Conservation (phyloP, 2,113 vertebrate species). For the Capricornis sumatraensis region DNA sequence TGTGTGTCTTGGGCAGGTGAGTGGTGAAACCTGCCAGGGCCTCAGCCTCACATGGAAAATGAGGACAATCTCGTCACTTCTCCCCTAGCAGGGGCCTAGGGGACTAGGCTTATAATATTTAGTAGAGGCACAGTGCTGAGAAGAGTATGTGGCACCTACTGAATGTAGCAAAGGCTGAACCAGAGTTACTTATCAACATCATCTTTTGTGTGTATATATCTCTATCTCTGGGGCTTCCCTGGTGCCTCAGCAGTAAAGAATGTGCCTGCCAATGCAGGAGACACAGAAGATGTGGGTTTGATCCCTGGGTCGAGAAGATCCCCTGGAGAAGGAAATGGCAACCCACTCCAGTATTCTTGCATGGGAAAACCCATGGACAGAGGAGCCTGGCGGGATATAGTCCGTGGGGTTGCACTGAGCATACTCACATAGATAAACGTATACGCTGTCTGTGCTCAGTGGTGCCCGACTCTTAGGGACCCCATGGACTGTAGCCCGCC, state of each 20-base stretch:
- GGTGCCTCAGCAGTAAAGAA: neutral
- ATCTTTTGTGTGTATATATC: neutral
- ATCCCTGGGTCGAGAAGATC: neutral
- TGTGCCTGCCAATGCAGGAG: neutral
- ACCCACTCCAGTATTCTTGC: neutral
- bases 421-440: neutral
- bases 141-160: neutral
- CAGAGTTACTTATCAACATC: neutral
- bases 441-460: neutral
- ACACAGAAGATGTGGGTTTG: neutral
- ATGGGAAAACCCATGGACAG: neutral
- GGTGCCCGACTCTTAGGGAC: neutral
- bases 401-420: neutral
- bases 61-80: neutral
- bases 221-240: neutral
- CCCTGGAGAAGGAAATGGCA: neutral
- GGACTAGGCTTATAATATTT: neutral
- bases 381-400: neutral
- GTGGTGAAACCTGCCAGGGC: neutral
- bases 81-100: neutral
- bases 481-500: fast-evolving
- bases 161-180: neutral
- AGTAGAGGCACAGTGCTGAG: neutral
- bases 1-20: neutral
- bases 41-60: neutral